Percentiles rank a stretch among this genome's conserved stretches.
Evolutionary conservation across 2,888 invertebrate genomes (phyloP).

Genomic region (Chalcosyrphus nemorum): DNA sequence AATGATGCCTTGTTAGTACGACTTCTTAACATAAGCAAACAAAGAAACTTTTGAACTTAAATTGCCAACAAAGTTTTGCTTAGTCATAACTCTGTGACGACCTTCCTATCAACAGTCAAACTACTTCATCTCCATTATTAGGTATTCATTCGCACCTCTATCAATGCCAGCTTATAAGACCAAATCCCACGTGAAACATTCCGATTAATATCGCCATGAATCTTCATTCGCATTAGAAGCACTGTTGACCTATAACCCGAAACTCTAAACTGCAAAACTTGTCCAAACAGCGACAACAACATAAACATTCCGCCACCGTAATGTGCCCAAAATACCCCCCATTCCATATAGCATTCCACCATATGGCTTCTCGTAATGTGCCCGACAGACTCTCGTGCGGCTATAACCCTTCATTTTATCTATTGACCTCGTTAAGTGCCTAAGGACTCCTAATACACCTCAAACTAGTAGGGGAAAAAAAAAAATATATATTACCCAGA

Average conservation of each 20-base stretch:
- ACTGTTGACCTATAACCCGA: slow-evolving; percentile 15
- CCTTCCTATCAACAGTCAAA: not conserved
- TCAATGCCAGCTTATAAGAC: not conserved
- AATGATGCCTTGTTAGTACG: too few species aligned
- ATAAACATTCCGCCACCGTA: slow-evolving; percentile 26
- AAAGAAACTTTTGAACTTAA: too few species aligned
- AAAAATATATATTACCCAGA: not conserved
- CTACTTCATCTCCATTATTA: not conserved
- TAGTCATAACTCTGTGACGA: not conserved
- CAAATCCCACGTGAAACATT: not conserved
- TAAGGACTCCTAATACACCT: slow-evolving; percentile 39
- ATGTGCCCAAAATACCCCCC: not conserved
- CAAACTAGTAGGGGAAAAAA: not conserved
- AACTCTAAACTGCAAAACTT: slow-evolving; percentile 22
- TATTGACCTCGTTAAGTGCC: slow-evolving; percentile 44
- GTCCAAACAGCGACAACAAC: slow-evolving; percentile 33
- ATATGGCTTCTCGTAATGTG: slow-evolving; percentile 5
- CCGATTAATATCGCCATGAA: not conserved
- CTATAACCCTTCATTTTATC: slow-evolving; percentile 51
- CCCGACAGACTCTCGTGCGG: not conserved
- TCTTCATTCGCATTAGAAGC: not conserved
- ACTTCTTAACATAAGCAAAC: too few species aligned
- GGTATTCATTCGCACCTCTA: not conserved
- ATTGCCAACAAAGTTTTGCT: too few species aligned
- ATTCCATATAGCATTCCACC: slow-evolving; percentile 2